Conservation (phyloP, 2,888 invertebrate species). For the Amblyjoppa proteus region DNA sequence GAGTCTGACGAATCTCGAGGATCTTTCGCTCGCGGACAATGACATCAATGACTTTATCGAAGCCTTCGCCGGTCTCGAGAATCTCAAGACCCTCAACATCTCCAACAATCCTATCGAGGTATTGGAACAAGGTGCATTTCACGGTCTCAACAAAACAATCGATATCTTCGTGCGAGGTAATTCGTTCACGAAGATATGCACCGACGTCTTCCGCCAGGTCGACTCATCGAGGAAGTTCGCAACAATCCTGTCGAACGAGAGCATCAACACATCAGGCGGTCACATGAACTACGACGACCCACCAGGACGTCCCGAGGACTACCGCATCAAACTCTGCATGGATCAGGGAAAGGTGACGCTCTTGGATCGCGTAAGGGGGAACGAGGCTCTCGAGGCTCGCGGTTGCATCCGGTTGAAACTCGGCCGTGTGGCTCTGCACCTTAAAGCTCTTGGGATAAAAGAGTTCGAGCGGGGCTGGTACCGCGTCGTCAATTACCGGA, state of each 20-base stretch:
- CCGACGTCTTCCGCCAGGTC: conserved; percentile 65
- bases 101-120: conserved; percentile 71
- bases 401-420: conserved; percentile 71
- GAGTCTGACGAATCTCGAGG: conserved; percentile 71
- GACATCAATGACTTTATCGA: conserved; percentile 18
- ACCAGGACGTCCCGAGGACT: not conserved
- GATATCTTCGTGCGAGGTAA: conserved; percentile 70
- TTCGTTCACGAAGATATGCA: conserved; percentile 71
- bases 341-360: conserved; percentile 63
- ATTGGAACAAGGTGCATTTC: conserved; percentile 71
- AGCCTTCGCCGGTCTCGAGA: conserved; percentile 70
- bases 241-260: conserved; percentile 6
- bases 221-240: not conserved
- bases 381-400: conserved; percentile 46
- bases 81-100: conserved; percentile 71
- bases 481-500: conserved; percentile 49
- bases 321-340: conserved; percentile 69
- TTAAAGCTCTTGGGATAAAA: conserved; percentile 25
- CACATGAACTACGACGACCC: conserved; percentile 25
- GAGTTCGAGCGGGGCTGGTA: conserved; percentile 72
- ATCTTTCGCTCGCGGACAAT: conserved; percentile 71
- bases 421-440: conserved; percentile 28
- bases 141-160: conserved; percentile 66
- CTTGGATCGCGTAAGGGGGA: conserved; percentile 39
- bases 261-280: not conserved